Evolutionary conservation across 2,888 invertebrate genomes (phyloP), one percentile per base, ranked within the genome.

Genomic region (Frankliniella intonsa): DNA sequence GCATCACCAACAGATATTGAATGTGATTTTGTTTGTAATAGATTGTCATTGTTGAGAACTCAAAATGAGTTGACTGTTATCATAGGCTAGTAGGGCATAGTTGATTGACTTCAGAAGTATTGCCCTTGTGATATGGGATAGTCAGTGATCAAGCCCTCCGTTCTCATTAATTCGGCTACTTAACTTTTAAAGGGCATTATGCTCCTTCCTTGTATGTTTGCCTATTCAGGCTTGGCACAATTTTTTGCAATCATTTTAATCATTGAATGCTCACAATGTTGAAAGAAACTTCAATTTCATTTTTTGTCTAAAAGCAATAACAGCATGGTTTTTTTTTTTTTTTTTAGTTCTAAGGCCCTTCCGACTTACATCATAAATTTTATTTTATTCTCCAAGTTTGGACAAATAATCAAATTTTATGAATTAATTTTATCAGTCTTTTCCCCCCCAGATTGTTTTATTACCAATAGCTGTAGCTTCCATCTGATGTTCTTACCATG

Each of bases 81-180:
- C 25, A 22, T 25, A 25, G 25, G 69, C 69, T 76, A 12, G n/a
- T 9, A 22, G 69, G 69, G 69, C 25, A 76, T 25, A 25, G 19
- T 76, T 25, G 25, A 76, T 76, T 76, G 25, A 22, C 25, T 22
- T 76, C 69, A 25, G 69, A 22, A 76, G 25, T 76, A 76, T 76
- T 76, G 69, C 69, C 25, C 69, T 76, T 76, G 69, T 76, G 69
- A 76, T 76, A 76, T 76, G 69, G 69, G n/a, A 76, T 76, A 76
- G 69, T 76, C 69, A 76, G 69, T 76, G 69, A 12, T 76, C 22
- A 76, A 76, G 69, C 69, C 69, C 22, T 25, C 25, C 12, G 69
- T 25, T 76, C 69, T 22, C 25, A 76, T 25, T 76, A 22, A 76
- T 76, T 76, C 25, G 69, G 69, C 69, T 76, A 76, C 69, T 76